These are phyloP conservation scores for Oplegnathus fasciatus DNA, from an alignment of 2,113 vertebrate species.

Conservation along the genomic window DNA sequence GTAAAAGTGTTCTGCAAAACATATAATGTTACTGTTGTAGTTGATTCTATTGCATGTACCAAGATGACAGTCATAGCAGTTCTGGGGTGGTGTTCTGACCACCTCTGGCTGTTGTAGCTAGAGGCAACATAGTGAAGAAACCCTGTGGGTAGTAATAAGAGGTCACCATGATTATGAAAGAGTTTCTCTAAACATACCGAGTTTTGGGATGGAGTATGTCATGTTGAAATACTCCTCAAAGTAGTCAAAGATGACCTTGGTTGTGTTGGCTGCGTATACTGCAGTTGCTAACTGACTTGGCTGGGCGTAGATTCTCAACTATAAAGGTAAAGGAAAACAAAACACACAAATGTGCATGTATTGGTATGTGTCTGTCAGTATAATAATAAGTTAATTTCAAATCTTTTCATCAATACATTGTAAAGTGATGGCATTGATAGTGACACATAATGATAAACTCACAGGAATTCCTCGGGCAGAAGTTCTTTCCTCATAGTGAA, in stretches of 20 bases:
- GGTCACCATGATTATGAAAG: neutral
- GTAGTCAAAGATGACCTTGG: constrained; percentile 90
- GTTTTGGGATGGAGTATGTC: constrained; percentile 91
- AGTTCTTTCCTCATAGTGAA: constrained; percentile 51
- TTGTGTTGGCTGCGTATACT: constrained; percentile 90
- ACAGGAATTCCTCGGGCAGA: constrained; percentile 85
- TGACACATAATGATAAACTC: constrained; percentile 43
- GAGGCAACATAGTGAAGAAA: neutral
- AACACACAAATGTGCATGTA: neutral
- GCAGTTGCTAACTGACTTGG: constrained; percentile 89
- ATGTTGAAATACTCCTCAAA: constrained; percentile 94
- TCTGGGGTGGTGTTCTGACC: neutral
- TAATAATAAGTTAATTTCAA: neutral
- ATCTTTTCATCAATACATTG: neutral
- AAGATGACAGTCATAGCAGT: no score
- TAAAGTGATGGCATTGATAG: neutral
- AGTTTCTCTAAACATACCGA: constrained; percentile 85
- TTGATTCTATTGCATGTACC: no score
- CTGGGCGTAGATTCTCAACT: constrained; percentile 95
- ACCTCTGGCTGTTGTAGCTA: neutral
- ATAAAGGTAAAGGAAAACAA: constrained; percentile 37
- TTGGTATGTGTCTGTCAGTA: neutral
- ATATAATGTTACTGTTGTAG: no score
- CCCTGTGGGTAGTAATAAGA: neutral
- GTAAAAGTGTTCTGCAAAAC: neutral